Conservation (phyloP, 1,140 invertebrate species). For the Drosophila lowei region DNA sequence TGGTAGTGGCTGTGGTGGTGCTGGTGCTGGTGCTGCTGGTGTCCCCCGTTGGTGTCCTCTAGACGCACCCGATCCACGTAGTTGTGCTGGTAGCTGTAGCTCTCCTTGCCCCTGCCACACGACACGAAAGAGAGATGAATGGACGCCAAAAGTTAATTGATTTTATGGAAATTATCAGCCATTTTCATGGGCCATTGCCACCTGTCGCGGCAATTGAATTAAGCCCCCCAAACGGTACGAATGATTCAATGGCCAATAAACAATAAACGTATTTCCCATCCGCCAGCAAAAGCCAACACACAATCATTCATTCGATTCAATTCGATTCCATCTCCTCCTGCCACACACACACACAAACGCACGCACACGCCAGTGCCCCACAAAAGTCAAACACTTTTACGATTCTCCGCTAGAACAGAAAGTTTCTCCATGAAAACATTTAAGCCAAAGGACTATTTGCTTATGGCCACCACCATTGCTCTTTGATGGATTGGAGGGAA, state of each 20-base stretch:
- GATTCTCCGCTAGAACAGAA: slow-evolving; percentile 31
- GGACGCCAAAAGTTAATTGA: too few relatives aligned
- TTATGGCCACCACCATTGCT: slow-evolving; percentile 33
- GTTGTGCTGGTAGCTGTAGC: slow-evolving; percentile 74
- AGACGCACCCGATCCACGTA: slow-evolving; percentile 80
- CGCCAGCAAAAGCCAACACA: slow-evolving; percentile 2
- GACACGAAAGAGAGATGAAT: not conserved
- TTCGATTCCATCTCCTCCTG: not conserved
- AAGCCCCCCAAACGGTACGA: slow-evolving; percentile 8
- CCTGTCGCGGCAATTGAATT: slow-evolving; percentile 30
- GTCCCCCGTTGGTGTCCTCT: slow-evolving; percentile 37
- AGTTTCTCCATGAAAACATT: slow-evolving; percentile 60
- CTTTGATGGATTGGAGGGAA: slow-evolving; percentile 35
- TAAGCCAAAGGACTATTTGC: slow-evolving; percentile 65
- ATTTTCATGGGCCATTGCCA: slow-evolving; percentile 40
- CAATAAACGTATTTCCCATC: slow-evolving; percentile 9
- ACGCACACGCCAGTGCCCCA: not conserved
- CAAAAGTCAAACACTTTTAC: slow-evolving; percentile 33
- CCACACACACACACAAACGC: not conserved
- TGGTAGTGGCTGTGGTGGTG: slow-evolving; percentile 33
- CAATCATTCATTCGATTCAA: slow-evolving; percentile 28
- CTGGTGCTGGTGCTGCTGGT: slow-evolving; percentile 20
- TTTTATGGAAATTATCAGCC: not conserved
- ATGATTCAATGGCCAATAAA: slow-evolving; percentile 13
- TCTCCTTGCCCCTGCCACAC: slow-evolving; percentile 51